phyloP scores from a whole-genome alignment of 2,888 invertebrate species.

The Micropterix aruncella region DNA sequence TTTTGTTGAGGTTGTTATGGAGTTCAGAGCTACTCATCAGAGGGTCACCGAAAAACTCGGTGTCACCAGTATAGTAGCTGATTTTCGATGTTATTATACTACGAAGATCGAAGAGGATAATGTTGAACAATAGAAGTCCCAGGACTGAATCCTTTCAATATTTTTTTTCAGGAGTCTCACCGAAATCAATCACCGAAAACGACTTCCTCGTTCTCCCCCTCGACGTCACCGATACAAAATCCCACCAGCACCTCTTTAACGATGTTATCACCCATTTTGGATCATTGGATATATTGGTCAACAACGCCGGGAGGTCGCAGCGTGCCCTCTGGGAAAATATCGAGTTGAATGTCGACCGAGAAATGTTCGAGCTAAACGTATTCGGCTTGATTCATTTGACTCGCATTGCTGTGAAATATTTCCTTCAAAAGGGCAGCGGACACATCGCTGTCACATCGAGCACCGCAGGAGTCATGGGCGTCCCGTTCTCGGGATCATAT shows the following conservation, averaged over 20 bases:
- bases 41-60: too few species aligned
- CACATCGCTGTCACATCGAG: conserved; percentile 67
- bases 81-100: too few species aligned
- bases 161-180: too few species aligned
- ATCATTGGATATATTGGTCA: conserved; percentile 59
- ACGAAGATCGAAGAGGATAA: too few species aligned
- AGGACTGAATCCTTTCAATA: too few species aligned
- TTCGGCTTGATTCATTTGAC: conserved; percentile 57
- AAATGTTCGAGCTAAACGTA: conserved; percentile 66
- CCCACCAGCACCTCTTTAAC: conserved; percentile 45
- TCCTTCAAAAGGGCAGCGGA: conserved; percentile 34
- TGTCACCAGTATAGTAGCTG: too few species aligned
- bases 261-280: conserved; percentile 53
- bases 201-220: conserved; percentile 56
- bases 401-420: conserved; percentile 53
- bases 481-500: conserved; percentile 54
- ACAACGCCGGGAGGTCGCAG: conserved; percentile 73
- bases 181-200: conserved; percentile 19
- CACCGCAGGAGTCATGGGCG: conserved; percentile 51
- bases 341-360: conserved; percentile 52
- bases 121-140: too few species aligned
- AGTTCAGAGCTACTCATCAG: too few species aligned
- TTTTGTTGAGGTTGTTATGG: too few species aligned
- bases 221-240: conserved; percentile 45
- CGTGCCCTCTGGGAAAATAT: conserved; percentile 58